Base-by-base conservation (phyloP, 2,888 invertebrate genomes). In the Podotricha telesiphe region DNA sequence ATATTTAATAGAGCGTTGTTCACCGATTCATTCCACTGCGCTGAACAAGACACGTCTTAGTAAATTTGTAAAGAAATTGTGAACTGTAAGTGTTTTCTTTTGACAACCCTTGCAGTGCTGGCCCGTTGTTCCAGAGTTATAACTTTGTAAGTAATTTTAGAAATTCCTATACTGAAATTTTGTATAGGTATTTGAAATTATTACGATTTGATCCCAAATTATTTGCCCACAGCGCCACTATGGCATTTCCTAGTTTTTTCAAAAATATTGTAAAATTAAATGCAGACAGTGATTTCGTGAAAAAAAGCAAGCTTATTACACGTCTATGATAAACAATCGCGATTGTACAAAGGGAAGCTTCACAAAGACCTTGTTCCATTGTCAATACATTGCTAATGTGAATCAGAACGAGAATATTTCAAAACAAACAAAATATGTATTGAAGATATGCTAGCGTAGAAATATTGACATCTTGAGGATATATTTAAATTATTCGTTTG, bases 1-100 rank as follows among this genome's bases (percentile, higher is more conserved):
- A 45, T 48, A 47, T 70, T 47, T 47, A 47, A 55, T 56, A 50
- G 53, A 47, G 55, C 65, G 55, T 45, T 61, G 47, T 53, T 53
- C 55, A 61, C 48, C 61, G 19, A 19, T 48, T 70, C 61, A 68
- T 70, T 70, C 65, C 65, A 50, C 67, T 48, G 67, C 42, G 61
- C 20, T 55, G 61, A 55, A 19, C 48, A 40, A 61, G 65, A 70
- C 53, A 61, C 19, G 17, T 58, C 56, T 59, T 17, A 50, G 48
- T 42, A 42, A n/a, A 42, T 50, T 50, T 42, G n/a, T 63, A 7
- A 19, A 51, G 62, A 66, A 63, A 59, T 47, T 58, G 15, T 48
- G 40, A 58, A 65, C 37, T 17, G 7, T n/a, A 45, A 45, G 34
- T 6, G 55, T 45, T 64, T 40, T 45, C 42, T 34, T 34, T 51